These are phyloP conservation scores for Doris montereyensis DNA, from an alignment of 2,888 invertebrate genomes.

Conservation along the genomic window DNA sequence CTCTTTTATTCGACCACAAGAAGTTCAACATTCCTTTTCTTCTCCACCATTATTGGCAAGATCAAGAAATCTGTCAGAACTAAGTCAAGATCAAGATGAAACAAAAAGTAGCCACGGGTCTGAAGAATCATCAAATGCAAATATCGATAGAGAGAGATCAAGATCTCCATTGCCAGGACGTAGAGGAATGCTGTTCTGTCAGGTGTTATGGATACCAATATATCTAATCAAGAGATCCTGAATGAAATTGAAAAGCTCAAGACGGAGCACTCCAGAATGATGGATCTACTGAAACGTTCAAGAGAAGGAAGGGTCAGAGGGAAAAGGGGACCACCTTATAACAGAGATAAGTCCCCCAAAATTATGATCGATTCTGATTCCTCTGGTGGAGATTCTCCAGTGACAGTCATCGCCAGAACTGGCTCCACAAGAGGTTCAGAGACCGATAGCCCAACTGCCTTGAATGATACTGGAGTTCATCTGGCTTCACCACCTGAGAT, in stretches of 20 bases:
- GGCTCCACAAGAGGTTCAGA: constrained; percentile 32
- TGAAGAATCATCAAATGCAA: too few relatives aligned
- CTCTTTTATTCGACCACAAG: neutral
- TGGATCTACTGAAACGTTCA: constrained; percentile 53
- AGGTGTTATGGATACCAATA: neutral
- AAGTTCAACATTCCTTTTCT: neutral
- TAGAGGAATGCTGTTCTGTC: neutral
- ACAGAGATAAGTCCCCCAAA: constrained; percentile 7
- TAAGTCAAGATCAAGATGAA: too few relatives aligned
- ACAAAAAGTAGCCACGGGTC: too few relatives aligned
- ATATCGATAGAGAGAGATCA: too few relatives aligned
- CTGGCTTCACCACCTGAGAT: too few relatives aligned
- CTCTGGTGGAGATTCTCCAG: constrained; percentile 41
- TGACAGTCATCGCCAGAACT: constrained; percentile 38
- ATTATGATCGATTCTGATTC: constrained; percentile 29
- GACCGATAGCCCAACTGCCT: neutral
- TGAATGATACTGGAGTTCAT: too few relatives aligned
- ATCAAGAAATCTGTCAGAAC: too few relatives aligned
- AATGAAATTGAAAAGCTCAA: constrained; percentile 59
- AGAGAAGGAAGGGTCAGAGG: constrained; percentile 6
- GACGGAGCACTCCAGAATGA: constrained; percentile 60
- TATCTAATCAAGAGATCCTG: constrained; percentile 39
- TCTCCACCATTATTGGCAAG: neutral
- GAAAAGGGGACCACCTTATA: neutral
- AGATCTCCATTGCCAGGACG: constrained; percentile 31